Evolutionary conservation across 2,888 invertebrate genomes (phyloP).

Genomic region (Desoria tigrina): DNA sequence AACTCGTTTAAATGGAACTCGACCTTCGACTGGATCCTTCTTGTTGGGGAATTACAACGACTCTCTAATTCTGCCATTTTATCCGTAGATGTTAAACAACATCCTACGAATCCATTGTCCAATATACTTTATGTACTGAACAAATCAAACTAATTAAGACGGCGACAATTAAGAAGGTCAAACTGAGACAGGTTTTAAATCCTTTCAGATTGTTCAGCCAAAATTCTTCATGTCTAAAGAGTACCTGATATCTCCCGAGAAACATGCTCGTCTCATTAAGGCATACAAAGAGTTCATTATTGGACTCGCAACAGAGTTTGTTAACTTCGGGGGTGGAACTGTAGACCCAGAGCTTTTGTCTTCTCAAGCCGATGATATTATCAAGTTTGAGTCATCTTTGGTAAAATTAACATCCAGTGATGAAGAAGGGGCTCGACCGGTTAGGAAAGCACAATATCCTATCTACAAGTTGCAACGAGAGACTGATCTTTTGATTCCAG

Average conservation of each 20-base stretch:
- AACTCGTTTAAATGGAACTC: background rate
- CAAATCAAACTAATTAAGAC: constrained; percentile 1
- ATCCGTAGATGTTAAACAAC: constrained; percentile 38
- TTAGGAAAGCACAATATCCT: constrained; percentile 11
- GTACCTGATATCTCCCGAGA: constrained; percentile 32
- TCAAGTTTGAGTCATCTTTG: constrained; percentile 33
- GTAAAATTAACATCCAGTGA: constrained; percentile 33
- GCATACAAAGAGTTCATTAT: constrained; percentile 37
- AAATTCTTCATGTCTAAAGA: constrained; percentile 36
- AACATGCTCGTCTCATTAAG: constrained; percentile 28
- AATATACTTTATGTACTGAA: constrained; percentile 31
- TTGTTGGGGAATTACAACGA: constrained; percentile 29
- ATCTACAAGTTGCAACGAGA: constrained; percentile 31
- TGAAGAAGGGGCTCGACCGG: constrained; percentile 8
- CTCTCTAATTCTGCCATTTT: constrained; percentile 32
- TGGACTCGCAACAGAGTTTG: constrained; percentile 4
- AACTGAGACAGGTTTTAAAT: too few species aligned
- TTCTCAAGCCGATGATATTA: constrained; percentile 26
- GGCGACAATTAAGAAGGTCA: background rate
- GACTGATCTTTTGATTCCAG: constrained; percentile 21
- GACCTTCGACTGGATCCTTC: constrained; percentile 17
- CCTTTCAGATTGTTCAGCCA: constrained; percentile 33
- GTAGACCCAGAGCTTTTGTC: background rate
- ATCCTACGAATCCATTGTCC: constrained; percentile 22
- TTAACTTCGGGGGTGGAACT: background rate